These are phyloP conservation scores for Garrulus glandarius DNA, from an alignment of 2,797 vertebrate genomes.

Conservation along the genomic window DNA sequence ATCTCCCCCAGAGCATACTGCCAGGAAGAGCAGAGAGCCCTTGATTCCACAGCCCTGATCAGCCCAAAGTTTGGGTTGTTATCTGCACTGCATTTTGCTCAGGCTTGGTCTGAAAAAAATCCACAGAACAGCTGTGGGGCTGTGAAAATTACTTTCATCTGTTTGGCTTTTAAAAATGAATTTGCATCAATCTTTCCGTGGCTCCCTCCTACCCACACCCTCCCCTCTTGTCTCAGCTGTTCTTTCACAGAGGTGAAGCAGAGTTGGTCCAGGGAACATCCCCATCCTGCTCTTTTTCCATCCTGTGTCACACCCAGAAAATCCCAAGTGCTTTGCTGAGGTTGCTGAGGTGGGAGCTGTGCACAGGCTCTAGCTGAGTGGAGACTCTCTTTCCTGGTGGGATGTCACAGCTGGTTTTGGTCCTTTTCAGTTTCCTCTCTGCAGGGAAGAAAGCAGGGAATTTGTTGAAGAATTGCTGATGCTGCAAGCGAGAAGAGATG, in stretches of 20 bases:
- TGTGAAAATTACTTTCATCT: conserved; percentile 80
- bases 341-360: background rate
- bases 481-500: background rate
- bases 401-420: background rate
- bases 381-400: background rate
- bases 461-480: background rate
- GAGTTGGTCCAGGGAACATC: background rate
- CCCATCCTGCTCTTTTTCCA: background rate
- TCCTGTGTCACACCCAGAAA: background rate
- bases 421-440: background rate
- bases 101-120: conserved; percentile 58
- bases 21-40: background rate
- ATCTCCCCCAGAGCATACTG: rapidly evolving
- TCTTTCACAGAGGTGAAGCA: conserved; percentile 56
- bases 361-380: background rate
- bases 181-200: conserved; percentile 78
- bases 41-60: background rate
- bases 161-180: conserved; percentile 75
- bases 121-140: conserved; percentile 69
- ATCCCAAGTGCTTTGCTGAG: background rate
- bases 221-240: conserved; percentile 59
- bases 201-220: conserved; percentile 65
- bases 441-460: background rate
- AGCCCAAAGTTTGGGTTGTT: background rate
- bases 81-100: conserved; percentile 32